A percentile compares a stretch with the other conserved stretches of the same genome.
Conservation (phyloP, 2,113 vertebrate species). For the Neoarius graeffei region DNA sequence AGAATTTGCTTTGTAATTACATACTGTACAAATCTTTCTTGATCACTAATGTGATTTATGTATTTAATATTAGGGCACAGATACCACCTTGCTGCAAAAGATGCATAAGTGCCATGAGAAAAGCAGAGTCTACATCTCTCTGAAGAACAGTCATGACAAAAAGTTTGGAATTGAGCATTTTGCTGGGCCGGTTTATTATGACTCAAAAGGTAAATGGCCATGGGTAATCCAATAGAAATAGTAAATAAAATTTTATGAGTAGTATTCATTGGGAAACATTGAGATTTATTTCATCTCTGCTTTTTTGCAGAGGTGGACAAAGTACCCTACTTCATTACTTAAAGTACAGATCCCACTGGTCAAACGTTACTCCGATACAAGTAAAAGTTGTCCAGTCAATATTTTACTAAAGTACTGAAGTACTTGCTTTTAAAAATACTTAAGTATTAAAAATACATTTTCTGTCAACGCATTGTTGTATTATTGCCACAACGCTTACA, state of each 20-base stretch:
- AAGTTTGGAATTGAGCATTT: slow-evolving; percentile 91
- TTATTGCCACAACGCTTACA: too few species aligned
- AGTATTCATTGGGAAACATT: neutral
- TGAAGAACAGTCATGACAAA: slow-evolving; percentile 83
- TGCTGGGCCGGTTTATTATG: slow-evolving; percentile 88
- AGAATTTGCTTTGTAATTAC: neutral
- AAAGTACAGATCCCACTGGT: too few species aligned
- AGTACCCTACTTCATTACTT: too few species aligned
- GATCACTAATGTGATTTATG: neutral
- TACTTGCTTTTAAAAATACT: too few species aligned
- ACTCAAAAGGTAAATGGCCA: slow-evolving; percentile 80
- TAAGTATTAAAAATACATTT: too few species aligned
- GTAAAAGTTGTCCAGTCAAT: too few species aligned
- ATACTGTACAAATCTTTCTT: neutral
- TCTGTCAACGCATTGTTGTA: too few species aligned
- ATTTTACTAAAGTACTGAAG: too few species aligned
- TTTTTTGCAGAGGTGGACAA: too few species aligned
- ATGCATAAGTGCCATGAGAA: slow-evolving; percentile 80
- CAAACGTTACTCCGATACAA: too few species aligned
- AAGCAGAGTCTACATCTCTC: slow-evolving; percentile 79
- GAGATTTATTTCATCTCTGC: neutral
- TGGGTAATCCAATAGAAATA: neutral
- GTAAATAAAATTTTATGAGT: neutral
- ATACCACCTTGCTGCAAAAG: slow-evolving; percentile 87
- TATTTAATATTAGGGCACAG: slow-evolving; percentile 81